These are phyloP conservation scores for Phasia obesa DNA, from an alignment of 2,888 invertebrate species.

Conservation along the genomic window DNA sequence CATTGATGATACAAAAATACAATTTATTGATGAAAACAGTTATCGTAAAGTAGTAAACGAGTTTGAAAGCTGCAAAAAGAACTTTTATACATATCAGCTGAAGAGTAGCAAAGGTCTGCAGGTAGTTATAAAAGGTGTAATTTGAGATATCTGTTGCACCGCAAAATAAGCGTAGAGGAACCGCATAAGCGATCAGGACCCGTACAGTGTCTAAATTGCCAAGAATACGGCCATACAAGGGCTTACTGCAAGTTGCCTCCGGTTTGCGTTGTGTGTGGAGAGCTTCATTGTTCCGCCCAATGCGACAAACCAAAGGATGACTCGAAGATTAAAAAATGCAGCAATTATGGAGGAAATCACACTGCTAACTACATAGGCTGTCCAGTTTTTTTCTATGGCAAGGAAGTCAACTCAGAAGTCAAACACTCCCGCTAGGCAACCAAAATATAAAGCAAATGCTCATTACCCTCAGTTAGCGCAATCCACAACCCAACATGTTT, in stretches of 20 bases:
- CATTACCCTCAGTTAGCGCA: no score
- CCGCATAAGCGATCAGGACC: neutral
- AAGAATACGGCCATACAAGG: conserved; percentile 14
- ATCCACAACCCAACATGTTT: neutral
- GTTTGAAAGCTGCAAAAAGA: no score
- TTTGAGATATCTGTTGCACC: no score
- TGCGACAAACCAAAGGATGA: neutral
- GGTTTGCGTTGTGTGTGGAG: no score
- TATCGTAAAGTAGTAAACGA: no score
- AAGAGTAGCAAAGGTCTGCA: no score
- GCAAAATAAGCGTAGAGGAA: neutral
- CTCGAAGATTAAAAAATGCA: neutral
- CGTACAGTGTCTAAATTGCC: neutral
- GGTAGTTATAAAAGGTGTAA: no score
- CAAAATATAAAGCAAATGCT: no score
- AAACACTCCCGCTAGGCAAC: no score
- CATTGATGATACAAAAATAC: no score
- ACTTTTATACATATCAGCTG: no score
- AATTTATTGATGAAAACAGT: no score
- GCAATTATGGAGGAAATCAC: conserved; percentile 1
- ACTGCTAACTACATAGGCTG: conserved; percentile 14
- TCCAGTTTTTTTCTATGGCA: neutral
- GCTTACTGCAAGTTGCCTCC: neutral
- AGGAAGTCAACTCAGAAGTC: neutral
- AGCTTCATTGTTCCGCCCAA: neutral